Conservation (phyloP, 2,888 invertebrate species). For the Rotaria magnacalcarata region DNA sequence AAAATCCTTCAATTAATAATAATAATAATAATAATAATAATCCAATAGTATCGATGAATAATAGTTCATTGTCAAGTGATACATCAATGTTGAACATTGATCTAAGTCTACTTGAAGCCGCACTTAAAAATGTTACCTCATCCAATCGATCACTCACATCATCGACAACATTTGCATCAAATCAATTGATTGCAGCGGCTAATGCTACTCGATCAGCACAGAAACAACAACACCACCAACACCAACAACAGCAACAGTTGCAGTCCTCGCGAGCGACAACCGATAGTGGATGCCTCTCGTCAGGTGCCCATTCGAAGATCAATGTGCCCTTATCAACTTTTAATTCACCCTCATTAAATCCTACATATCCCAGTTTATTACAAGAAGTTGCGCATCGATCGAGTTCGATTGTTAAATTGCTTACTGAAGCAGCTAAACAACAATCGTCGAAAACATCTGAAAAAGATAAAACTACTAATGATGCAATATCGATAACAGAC, state of each 20-base stretch:
- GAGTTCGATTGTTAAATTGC: background rate
- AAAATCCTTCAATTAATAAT: conserved; percentile 16
- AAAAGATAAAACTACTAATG: background rate
- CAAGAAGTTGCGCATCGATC: conserved; percentile 15
- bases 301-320: background rate
- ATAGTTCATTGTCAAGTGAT: background rate
- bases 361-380: background rate
- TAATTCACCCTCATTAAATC: background rate
- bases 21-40: background rate
- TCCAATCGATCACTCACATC: conserved; percentile 9
- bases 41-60: background rate
- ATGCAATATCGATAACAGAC: background rate
- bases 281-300: background rate
- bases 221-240: background rate
- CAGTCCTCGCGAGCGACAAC: background rate
- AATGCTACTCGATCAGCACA: conserved; percentile 19
- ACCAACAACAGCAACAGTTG: background rate
- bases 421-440: background rate
- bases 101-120: background rate
- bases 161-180: conserved; percentile 23
- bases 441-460: background rate
- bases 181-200: conserved; percentile 24
- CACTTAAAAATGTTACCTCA: background rate
- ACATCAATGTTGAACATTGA: background rate
- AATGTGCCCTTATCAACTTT: background rate